Conservation (phyloP, 2,797 vertebrate genomes). For the Nyctibius grandis region DNA sequence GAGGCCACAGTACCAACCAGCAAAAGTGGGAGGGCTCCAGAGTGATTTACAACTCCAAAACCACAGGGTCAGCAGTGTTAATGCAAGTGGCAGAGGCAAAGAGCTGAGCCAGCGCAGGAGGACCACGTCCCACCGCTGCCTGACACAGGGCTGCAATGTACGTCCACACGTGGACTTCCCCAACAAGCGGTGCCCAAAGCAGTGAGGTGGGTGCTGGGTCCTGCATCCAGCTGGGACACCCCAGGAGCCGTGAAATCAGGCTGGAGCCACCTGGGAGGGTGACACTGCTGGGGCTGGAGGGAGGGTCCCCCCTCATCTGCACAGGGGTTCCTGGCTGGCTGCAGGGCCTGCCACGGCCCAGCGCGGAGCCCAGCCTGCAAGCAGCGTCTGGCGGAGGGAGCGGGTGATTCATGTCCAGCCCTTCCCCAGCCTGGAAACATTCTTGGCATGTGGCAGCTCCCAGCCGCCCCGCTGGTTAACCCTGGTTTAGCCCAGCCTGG, state of each 20-base stretch:
- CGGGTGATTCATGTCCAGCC: slow-evolving; percentile 64
- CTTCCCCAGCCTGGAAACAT: slow-evolving; percentile 62
- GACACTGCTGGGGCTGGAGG: neutral
- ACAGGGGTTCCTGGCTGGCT: neutral
- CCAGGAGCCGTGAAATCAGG: neutral
- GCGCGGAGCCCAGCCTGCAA: neutral
- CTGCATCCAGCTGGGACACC: too few species aligned
- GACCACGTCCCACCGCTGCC: neutral
- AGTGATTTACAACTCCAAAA: neutral
- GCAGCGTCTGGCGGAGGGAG: slow-evolving; percentile 35
- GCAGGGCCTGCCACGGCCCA: neutral
- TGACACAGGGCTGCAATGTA: neutral
- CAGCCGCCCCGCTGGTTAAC: neutral
- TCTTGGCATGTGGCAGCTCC: slow-evolving; percentile 55
- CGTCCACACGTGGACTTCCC: neutral
- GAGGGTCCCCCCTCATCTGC: neutral
- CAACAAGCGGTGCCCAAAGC: neutral
- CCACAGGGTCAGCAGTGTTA: rapidly evolving
- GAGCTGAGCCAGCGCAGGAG: neutral
- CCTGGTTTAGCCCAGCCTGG: slow-evolving; percentile 29
- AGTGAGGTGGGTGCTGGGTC: neutral
- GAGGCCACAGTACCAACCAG: neutral
- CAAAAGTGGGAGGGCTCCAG: neutral
- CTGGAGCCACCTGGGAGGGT: neutral
- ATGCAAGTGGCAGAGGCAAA: neutral